A percentile compares a stretch with the other conserved stretches of the same genome.
These are phyloP conservation scores for Merodon equestris DNA, from an alignment of 2,888 invertebrate species.

Conservation along the genomic window DNA sequence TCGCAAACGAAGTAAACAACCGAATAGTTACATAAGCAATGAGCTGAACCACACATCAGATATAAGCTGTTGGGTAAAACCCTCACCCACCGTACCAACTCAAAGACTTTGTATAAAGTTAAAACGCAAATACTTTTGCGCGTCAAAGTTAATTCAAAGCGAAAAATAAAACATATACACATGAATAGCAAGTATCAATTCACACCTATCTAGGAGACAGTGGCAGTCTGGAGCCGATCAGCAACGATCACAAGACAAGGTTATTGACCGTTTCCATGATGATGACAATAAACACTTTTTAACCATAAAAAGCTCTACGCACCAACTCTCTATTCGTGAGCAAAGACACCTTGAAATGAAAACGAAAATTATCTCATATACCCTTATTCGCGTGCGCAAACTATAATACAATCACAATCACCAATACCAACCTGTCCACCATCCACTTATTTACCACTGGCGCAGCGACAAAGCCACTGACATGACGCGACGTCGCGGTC, in stretches of 20 bases:
- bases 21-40: too few relatives aligned
- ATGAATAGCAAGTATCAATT: constrained; percentile 50
- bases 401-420: constrained; percentile 17
- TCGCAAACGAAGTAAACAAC: too few relatives aligned
- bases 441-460: too few relatives aligned
- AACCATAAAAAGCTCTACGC: constrained; percentile 43
- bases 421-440: too few relatives aligned
- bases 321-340: constrained; percentile 16
- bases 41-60: too few relatives aligned
- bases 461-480: too few relatives aligned
- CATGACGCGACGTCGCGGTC: constrained; percentile 5
- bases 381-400: constrained; percentile 38
- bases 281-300: constrained; percentile 55
- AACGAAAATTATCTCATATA: constrained; percentile 68
- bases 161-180: constrained; percentile 25
- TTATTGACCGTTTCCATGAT: constrained; percentile 51
- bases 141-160: constrained; percentile 25
- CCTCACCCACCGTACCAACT: neutral
- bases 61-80: too few relatives aligned
- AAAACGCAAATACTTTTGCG: constrained; percentile 37
- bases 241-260: constrained; percentile 12
- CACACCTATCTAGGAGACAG: constrained; percentile 39
- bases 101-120: constrained; percentile 2
- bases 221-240: neutral
- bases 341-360: constrained; percentile 70